phyloP scores from a whole-genome alignment of 1,140 invertebrate genomes.

The Prorops nasuta region DNA sequence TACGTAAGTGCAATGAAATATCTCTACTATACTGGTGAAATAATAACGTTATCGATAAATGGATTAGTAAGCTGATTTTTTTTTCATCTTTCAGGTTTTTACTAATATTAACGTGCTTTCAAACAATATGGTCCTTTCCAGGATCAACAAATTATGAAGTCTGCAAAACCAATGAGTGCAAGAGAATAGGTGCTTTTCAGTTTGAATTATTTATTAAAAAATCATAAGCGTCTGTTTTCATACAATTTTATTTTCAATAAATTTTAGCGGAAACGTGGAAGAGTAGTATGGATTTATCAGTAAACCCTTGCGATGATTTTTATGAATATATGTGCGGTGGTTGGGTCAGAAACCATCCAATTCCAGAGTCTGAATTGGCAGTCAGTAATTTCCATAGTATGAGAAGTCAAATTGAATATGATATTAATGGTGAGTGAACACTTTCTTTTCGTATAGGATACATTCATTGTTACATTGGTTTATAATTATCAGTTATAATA shows the following conservation, averaged over 20 bases:
- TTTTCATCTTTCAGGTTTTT: too few relatives aligned
- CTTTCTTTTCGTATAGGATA: too few relatives aligned
- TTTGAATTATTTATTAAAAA: background rate
- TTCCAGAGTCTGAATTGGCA: conserved; percentile 1
- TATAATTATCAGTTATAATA: background rate
- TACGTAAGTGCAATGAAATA: too few relatives aligned
- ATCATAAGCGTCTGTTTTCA: background rate
- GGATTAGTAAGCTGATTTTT: too few relatives aligned
- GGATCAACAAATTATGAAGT: background rate
- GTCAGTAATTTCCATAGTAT: conserved; percentile 8
- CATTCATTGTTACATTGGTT: background rate
- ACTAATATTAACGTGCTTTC: too few relatives aligned
- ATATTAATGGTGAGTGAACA: conserved; percentile 7
- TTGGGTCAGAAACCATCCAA: conserved; percentile 6
- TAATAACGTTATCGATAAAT: too few relatives aligned
- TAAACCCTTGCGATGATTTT: conserved; percentile 20
- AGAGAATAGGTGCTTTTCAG: conserved; percentile 7
- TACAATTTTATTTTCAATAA: background rate
- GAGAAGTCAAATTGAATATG: background rate
- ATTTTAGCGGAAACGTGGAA: conserved; percentile 12
- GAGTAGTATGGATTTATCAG: conserved; percentile 12
- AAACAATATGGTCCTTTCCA: too few relatives aligned
- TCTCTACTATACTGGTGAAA: too few relatives aligned
- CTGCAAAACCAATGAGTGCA: conserved; percentile 11
- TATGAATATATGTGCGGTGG: conserved; percentile 16